Conservation (phyloP, 2,888 invertebrate species). For the Norana najaformis region DNA sequence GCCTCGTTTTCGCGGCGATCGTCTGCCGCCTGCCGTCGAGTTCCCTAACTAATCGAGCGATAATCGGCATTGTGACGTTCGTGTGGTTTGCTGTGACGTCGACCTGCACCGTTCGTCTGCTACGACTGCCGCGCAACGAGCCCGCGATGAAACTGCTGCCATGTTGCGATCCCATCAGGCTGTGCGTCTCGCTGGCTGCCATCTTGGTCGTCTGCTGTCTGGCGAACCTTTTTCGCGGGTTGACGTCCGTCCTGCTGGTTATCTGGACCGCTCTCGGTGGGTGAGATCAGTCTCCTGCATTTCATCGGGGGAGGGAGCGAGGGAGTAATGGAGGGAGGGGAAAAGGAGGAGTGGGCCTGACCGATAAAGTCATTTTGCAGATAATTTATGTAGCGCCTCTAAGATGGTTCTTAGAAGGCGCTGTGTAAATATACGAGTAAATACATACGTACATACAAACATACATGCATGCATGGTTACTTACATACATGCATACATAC, state of each 20-base stretch:
- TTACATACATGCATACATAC: background rate
- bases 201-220: conserved; percentile 20
- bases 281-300: background rate
- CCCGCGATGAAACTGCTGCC: conserved; percentile 16
- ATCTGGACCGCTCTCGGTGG: conserved; percentile 21
- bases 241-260: background rate
- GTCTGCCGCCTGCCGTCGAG: conserved; percentile 5
- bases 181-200: background rate
- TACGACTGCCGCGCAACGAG: conserved; percentile 24
- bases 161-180: background rate
- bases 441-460: background rate
- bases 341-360: background rate
- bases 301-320: background rate
- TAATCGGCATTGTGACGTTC: background rate
- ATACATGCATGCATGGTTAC: background rate
- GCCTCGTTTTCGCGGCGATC: conserved; percentile 17
- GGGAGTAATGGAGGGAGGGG: background rate
- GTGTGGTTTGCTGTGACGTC: background rate
- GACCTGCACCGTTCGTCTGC: conserved; percentile 23
- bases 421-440: background rate
- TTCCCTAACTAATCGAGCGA: background rate
- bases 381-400: background rate
- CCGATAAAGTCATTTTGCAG: conserved; percentile 13
- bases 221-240: background rate
- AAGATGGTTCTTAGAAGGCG: background rate